Conservation (phyloP, 1,140 invertebrate species). For the Propsilocerus akamusi region DNA sequence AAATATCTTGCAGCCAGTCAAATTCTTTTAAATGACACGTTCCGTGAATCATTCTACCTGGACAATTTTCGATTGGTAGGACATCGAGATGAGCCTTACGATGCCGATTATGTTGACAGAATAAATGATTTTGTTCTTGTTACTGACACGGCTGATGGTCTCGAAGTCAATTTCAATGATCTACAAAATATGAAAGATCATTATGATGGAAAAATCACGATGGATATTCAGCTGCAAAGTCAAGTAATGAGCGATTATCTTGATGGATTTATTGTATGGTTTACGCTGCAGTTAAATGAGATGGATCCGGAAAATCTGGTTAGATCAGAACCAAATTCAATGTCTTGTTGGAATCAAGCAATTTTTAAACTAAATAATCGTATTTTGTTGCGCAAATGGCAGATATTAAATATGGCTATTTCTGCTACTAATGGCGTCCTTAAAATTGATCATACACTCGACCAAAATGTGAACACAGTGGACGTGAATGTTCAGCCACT, state of each 20-base stretch:
- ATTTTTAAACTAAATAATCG: constrained; percentile 35
- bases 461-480: constrained; percentile 14
- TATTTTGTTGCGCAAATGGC: constrained; percentile 17
- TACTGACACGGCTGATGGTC: constrained; percentile 32
- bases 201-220: constrained; percentile 23
- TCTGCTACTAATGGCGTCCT: constrained; percentile 21
- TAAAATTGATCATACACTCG: constrained; percentile 6
- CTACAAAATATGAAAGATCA: constrained; percentile 27
- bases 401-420: constrained; percentile 24
- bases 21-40: constrained; percentile 12
- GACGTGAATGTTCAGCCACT: constrained; percentile 24
- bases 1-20: constrained; percentile 25
- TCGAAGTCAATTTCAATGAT: constrained; percentile 45
- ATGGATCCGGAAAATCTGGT: constrained; percentile 33
- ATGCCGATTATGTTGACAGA: constrained; percentile 41
- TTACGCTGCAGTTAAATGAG: constrained; percentile 49
- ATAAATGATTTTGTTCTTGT: constrained; percentile 35
- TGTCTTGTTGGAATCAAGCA: constrained; percentile 56
- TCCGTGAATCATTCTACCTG: constrained; percentile 15
- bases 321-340: constrained; percentile 25
- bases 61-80: constrained; percentile 24
- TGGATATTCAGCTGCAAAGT: constrained; percentile 20
- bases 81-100: constrained; percentile 36
- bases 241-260: constrained; percentile 27
- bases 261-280: constrained; percentile 49